Evolutionary conservation across 2,113 vertebrate genomes (phyloP), one percentile per base, ranked within the genome.

Genomic region (Lathamus discolor): DNA sequence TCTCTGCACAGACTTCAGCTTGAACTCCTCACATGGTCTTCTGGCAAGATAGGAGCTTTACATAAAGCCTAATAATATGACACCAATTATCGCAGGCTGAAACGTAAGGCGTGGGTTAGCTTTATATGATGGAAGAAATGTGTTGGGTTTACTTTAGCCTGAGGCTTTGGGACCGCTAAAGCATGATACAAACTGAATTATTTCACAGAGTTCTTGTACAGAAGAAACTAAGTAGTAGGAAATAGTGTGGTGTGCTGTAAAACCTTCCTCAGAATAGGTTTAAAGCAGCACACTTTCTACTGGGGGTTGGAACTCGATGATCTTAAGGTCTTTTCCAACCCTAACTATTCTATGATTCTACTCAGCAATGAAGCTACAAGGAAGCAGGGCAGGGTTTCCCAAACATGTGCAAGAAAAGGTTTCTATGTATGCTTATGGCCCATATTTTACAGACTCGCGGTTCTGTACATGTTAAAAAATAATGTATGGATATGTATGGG

Each of bases 381-480:
- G 25, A 66, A 84, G 52, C 43, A 82, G 41, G 67, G 72, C n/a
- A 69, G n/a, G 24, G 74, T 61, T 92, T 96, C 83, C 89, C 83
- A 92, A 96, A 95, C 39, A 59, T 15, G 17, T 88, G 69, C 67
- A 75, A 62, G 74, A 43, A 90, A 88, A 95, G 19, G 8, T 59
- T 86, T 92, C 79, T 51, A 35, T 13, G 1, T 74, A 57, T 84
- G 62, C 52, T 88, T 92, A 55, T 91, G 69, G 86, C 51, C 74
- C 68, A 17, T 94, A 94, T 79, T 96, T 97, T 97, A 94, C 80
- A 89, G 83, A 70, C 63, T 79, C 72, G 39, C 87, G 76, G 86
- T 82, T 93, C 70, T 93, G 86, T 68, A 94, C 74, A 89, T 88
- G 76, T 92, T 95, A 92, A 93, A 94, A 97, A 96, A 93, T 74